Evolutionary conservation across 2,888 invertebrate species (phyloP), one percentile per base, ranked within the genome.

Genomic region (Acleris sparsana): DNA sequence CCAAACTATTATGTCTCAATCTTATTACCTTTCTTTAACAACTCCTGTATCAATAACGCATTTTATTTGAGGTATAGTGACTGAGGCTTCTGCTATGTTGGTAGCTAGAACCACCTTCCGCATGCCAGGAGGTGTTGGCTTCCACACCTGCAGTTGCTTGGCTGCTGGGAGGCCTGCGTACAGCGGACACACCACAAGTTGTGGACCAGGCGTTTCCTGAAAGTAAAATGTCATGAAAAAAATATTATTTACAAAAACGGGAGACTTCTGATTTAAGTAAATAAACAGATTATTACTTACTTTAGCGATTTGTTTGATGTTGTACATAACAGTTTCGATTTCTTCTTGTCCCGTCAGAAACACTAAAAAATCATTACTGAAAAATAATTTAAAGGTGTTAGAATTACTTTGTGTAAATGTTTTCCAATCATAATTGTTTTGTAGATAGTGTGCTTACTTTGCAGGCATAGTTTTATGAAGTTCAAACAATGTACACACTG

Each of bases 281-380:
- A 6, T 13, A 44, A 16, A 6, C 16, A 13, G n/a, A n/a, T 5
- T 44, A 44, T n/a, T 61, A 78, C 83, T 82, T 83, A 94, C 96
- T 88, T 95, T 96, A 1, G 95, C 94, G 71, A 96, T 94, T 78
- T 95, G 93, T 73, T 95, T 93, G 51, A 97, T 96, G 80, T 95
- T 96, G 73, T 94, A 93, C 69, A 95, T 95, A 71, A 96, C 94
- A n/a, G 95, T 94, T 88, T 99, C 98, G 71, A 99, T 99, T 94
- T 99, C 99, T 87, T 99, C 99, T 91, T 99, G 98, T 0, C 99
- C 99, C 56, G 99, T 99, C 65, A 99, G 90, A 89, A 99, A 99
- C 48, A 98, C 96, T 62, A 99, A 92, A 73, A 99, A 96, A 83
- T 98, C 98, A 74, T 98, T 95, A 78, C 97, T 97, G 85, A 74